phyloP scores from a whole-genome alignment of 2,113 vertebrate genomes.

The Myiopsitta monachus region DNA sequence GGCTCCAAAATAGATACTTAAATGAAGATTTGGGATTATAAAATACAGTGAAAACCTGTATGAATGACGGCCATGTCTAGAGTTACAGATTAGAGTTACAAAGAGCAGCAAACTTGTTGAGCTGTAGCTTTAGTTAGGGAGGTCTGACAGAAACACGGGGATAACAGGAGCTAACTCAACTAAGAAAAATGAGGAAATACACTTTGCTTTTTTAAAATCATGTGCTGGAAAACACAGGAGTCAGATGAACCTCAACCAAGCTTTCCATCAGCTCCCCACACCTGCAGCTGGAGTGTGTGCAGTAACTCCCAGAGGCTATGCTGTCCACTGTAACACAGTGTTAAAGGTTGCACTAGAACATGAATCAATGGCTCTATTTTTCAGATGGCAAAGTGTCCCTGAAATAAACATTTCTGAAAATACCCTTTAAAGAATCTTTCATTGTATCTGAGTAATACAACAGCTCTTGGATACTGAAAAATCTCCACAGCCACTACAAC shows the following conservation, averaged over 20 bases:
- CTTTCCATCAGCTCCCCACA: neutral
- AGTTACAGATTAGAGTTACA: neutral
- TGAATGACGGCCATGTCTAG: rapidly evolving
- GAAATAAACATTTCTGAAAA: neutral
- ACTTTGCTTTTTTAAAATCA: neutral
- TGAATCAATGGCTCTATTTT: neutral
- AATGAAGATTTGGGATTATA: neutral
- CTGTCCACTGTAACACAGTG: neutral
- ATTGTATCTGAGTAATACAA: neutral
- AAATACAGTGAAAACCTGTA: neutral
- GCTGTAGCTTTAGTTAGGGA: neutral
- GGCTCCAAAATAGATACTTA: neutral
- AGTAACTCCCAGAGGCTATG: neutral
- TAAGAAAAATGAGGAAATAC: neutral
- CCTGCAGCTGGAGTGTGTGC: neutral
- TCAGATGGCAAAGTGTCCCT: neutral
- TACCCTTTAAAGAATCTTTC: neutral
- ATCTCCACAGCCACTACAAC: rapidly evolving
- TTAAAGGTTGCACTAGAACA: neutral
- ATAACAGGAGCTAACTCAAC: neutral
- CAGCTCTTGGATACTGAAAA: neutral
- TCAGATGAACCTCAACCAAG: neutral
- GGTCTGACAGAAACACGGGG: neutral
- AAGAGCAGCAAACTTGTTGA: neutral
- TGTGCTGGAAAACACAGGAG: neutral